Conservation (phyloP, 92 coral and sea anemone genomes). For the Epizoanthus illoricatus region DNA sequence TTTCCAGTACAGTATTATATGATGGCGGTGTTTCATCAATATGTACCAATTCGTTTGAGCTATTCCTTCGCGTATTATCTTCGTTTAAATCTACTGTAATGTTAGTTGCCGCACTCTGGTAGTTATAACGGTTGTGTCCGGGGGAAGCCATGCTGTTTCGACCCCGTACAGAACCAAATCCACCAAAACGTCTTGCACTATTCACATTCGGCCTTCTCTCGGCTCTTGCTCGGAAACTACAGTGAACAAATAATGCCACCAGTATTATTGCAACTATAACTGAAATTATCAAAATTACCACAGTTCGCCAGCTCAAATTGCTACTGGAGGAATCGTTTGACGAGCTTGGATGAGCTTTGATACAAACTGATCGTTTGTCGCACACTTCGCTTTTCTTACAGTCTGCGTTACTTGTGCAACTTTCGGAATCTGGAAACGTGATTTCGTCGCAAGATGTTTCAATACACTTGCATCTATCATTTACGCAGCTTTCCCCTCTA, state of each 20-base stretch:
- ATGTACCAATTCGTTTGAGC: not conserved
- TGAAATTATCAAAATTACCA: conserved; percentile 14
- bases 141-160: conserved; percentile 37
- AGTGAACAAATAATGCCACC: conserved; percentile 27
- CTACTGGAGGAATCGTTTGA: not conserved
- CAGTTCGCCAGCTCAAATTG: conserved; percentile 28
- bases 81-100: conserved; percentile 31
- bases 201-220: conserved; percentile 13
- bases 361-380: conserved; percentile 17
- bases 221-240: conserved; percentile 33
- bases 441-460: conserved; percentile 19
- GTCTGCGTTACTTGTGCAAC: conserved; percentile 6
- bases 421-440: conserved; percentile 12
- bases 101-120: conserved; percentile 35
- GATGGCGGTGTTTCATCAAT: conserved; percentile 15
- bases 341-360: conserved; percentile 20
- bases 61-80: not conserved
- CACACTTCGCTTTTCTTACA: conserved; percentile 23
- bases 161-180: conserved; percentile 21
- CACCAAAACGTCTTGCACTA: conserved; percentile 5
- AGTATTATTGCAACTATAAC: conserved; percentile 22
- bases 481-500: conserved; percentile 25
- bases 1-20: conserved; percentile 15
- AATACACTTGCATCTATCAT: not conserved
- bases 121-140: conserved; percentile 10